These are phyloP conservation scores for Drosophila anceps DNA, from an alignment of 2,888 invertebrate species.

Conservation along the genomic window DNA sequence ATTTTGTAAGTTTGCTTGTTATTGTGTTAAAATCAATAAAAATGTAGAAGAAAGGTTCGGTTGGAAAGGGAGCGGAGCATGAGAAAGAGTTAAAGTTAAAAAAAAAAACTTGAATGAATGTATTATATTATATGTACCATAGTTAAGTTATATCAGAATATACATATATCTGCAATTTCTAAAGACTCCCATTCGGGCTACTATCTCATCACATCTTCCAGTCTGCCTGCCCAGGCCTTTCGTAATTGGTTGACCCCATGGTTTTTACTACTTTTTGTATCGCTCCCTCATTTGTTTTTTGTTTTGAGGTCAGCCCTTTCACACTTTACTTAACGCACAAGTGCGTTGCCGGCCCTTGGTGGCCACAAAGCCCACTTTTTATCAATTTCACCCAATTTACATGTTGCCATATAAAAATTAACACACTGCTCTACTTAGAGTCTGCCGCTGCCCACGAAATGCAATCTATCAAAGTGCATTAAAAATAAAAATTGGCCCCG, in stretches of 20 bases:
- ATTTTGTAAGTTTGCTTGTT: background rate
- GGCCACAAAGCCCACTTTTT: conserved; percentile 24
- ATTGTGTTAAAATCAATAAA: conserved; percentile 2
- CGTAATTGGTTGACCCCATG: background rate
- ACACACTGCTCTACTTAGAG: conserved; percentile 62
- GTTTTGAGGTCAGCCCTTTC: conserved; percentile 65
- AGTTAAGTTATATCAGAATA: background rate
- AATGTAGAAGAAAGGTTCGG: background rate
- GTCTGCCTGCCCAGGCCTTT: background rate
- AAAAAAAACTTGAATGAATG: background rate
- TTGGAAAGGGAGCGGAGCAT: background rate
- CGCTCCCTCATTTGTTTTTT: conserved; percentile 9
- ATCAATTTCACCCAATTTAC: conserved; percentile 68
- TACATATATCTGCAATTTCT: background rate
- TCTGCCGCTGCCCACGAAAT: conserved; percentile 51
- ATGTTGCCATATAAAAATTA: conserved; percentile 61
- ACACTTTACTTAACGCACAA: conserved; percentile 52
- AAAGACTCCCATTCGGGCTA: background rate
- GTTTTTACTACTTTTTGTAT: background rate
- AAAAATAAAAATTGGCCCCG: conserved; percentile 42
- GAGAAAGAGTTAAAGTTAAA: background rate
- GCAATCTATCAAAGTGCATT: conserved; percentile 78
- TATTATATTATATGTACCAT: background rate
- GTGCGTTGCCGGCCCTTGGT: conserved; percentile 27
- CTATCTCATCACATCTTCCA: background rate